Evolutionary conservation across 2,113 vertebrate genomes (phyloP).

Genomic region (Acanthisitta chloris): DNA sequence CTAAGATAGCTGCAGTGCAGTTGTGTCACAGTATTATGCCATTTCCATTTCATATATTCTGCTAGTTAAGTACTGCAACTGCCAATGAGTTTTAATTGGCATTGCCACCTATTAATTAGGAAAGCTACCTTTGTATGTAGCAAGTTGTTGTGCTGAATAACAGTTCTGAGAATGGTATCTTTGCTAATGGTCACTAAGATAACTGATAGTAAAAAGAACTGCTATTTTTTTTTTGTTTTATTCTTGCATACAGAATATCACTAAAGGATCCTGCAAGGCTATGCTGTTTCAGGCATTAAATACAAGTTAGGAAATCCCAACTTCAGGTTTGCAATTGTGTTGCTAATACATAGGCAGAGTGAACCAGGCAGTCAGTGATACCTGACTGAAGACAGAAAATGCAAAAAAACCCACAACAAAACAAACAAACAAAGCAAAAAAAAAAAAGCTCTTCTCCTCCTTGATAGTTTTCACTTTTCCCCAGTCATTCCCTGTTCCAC

Average conservation of each 20-base stretch:
- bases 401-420: neutral
- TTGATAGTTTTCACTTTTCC: neutral
- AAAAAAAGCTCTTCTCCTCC: neutral
- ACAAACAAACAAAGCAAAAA: neutral
- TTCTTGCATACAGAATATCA: neutral
- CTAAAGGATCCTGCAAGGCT: neutral
- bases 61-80: neutral
- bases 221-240: neutral
- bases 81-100: neutral
- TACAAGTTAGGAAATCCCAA: neutral
- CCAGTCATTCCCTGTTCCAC: neutral
- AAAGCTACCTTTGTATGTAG: neutral
- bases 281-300: neutral
- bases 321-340: neutral
- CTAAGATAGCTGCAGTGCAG: neutral
- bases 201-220: neutral
- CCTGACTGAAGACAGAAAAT: neutral
- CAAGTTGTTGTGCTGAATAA: neutral
- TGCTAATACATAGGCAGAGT: neutral
- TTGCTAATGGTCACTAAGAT: neutral
- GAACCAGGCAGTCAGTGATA: neutral
- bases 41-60: neutral
- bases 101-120: neutral
- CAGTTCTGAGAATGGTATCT: neutral
- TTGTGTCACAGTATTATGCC: neutral